Base-by-base conservation (phyloP, 2,888 invertebrate species). In the Drosophila planitibia region DNA sequence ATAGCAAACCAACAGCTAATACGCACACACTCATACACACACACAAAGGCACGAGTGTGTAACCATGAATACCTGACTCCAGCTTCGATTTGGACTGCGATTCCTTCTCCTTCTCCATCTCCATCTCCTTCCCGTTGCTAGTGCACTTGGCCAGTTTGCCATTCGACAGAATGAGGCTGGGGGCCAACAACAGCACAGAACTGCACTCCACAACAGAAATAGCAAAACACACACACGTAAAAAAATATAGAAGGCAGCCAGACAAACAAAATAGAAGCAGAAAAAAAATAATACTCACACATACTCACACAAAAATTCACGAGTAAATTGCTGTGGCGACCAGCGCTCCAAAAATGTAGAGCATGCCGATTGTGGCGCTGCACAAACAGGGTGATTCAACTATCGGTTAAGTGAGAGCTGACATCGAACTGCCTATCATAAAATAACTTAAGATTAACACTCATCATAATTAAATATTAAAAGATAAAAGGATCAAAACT, bases 281-380 rank as follows among this genome's bases (percentile, higher is more conserved):
- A 19, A 47, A 74, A 74, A 77, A 47, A 58, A 47, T 25, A 44
- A 39, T 12, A 39, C n/a, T 39, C 41, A 54, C 28, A 47, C 12
- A 54, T n/a, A 44, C 30, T 22, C 41, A 39, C 6, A 41, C 10
- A 4, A 57, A 60, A 57, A 65, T 53, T 60, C 75, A 76, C 72
- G 74, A 84, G 86, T 86, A 86, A 85, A 85, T 85, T 84, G 84
- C 84, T 76, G 61, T 66, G 75, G 81, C 74, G 66, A 75, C 65
- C 70, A 71, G 73, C 81, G 81, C 77, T 71, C 78, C 81, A 74
- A 59, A 85, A 80, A 83, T 81, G 82, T 79, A 73, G 72, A 81
- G 68, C 84, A 83, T 79, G 74, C 68, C 79, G 74, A 81, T 81
- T 85, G 85, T 70, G 67, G 69, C 41, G 22, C 30, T 49, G 53